phyloP scores from a whole-genome alignment of 2,113 vertebrate genomes.

The Bujurquina vittata region DNA sequence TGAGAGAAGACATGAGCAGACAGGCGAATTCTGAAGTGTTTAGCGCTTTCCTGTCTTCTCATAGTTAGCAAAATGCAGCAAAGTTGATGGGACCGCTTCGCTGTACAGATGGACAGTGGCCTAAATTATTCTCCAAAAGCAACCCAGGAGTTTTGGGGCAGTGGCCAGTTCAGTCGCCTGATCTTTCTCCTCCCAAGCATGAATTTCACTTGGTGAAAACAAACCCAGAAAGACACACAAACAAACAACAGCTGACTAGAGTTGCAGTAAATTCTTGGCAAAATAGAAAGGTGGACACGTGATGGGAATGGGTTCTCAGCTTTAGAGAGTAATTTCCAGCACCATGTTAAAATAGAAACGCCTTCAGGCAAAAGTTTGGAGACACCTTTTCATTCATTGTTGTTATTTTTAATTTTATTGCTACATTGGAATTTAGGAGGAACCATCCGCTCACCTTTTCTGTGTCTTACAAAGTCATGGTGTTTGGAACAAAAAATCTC shows the following conservation, averaged over 20 bases:
- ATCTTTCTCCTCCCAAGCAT: not conserved
- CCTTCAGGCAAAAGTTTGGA: no score
- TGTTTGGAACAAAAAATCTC: no score
- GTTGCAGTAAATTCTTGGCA: not conserved
- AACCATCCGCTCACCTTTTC: no score
- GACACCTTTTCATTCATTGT: no score
- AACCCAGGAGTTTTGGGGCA: fast-evolving
- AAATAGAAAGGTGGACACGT: not conserved
- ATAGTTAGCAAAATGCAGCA: no score
- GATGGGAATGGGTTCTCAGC: no score
- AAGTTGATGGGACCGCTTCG: not conserved
- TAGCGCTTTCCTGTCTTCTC: no score
- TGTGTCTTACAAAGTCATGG: no score
- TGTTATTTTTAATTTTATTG: no score
- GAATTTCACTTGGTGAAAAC: not conserved
- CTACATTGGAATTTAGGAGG: no score
- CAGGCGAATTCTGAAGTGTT: not conserved
- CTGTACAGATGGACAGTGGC: not conserved
- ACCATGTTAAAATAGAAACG: no score
- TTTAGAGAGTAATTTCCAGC: no score
- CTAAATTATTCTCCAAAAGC: not conserved
- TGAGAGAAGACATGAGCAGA: not conserved
- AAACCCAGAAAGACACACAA: not conserved
- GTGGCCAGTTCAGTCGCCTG: not conserved
- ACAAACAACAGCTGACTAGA: not conserved